Base-by-base conservation (phyloP, 1,140 invertebrate species). In the Neodiprion virginianus region DNA sequence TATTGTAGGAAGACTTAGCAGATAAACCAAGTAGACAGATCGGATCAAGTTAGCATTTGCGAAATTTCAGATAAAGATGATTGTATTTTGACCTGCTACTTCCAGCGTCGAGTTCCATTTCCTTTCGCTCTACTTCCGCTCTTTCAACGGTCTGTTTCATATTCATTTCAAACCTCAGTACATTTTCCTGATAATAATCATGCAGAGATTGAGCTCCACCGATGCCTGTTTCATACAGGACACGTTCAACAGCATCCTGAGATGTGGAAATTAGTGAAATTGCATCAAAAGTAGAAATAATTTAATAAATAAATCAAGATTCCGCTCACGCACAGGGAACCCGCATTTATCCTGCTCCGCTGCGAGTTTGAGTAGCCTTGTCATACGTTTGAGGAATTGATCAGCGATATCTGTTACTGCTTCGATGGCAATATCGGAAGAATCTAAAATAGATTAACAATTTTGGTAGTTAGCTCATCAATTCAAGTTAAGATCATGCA, bases 161-260 rank as follows among this genome's bases (percentile, higher is more conserved):
- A 73, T 88, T 85, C 66, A 84, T 78, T 72, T 90, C 89, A 76
- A 90, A 90, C 47, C 85, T 86, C 8, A 92, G 76, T 67, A 92
- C 78, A 67, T 89, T 86, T 73, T 88, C 88, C 78, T 90, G 88
- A 78, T 92, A 91, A 79, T 90, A 91, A 72, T 88, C 84, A 73
- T 91, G 87, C 21, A 92, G 76, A 12, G 79, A 83, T 9, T 83
- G 80, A 10, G 91, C 81, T 74, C 89, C 89, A 47, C 91, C 91
- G 2, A 91, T 76, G 3, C 89, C 89, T 79, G 90, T 88, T 81
- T 92, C 90, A 53, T 90, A 81, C 21, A 91, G 87, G 49, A 91
- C 90, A 79, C 90, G 88, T 77, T 92, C 90, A 74, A 91, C 81
- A 61, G 88, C 84, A 81, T 92, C 91, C 91, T 92, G 72, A 73